Conservation (phyloP, 2,888 invertebrate genomes). For the Drosophila longiperda region DNA sequence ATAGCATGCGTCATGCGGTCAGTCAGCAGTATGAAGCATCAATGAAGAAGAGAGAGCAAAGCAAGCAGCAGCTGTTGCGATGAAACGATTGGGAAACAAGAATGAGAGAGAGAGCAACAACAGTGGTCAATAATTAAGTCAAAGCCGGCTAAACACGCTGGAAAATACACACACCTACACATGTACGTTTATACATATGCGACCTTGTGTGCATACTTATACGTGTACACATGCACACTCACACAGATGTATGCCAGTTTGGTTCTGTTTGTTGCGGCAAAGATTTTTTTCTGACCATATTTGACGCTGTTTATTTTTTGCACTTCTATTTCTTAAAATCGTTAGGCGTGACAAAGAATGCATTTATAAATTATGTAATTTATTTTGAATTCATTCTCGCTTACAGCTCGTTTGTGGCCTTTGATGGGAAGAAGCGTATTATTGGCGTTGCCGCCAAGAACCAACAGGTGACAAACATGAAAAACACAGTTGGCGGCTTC, state of each 20-base stretch:
- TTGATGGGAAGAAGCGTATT: conserved; percentile 95
- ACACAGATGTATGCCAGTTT: conserved; percentile 9
- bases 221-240: conserved; percentile 13
- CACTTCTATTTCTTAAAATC: conserved; percentile 16
- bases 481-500: conserved; percentile 97
- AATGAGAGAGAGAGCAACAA: conserved; percentile 26
- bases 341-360: not conserved
- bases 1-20: conserved; percentile 72
- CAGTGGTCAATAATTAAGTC: conserved; percentile 69
- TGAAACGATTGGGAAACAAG: conserved; percentile 6
- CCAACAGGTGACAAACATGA: conserved; percentile 98
- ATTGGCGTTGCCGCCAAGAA: conserved; percentile 98
- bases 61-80: conserved; percentile 60
- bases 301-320: conserved; percentile 30
- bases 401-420: conserved; percentile 96
- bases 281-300: conserved; percentile 52
- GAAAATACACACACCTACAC: conserved; percentile 20
- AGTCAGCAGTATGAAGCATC: conserved; percentile 53
- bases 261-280: conserved; percentile 37
- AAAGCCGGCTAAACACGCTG: conserved; percentile 68
- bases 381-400: not conserved
- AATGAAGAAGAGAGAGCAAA: conserved; percentile 36
- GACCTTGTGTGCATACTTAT: conserved; percentile 20
- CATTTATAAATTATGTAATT: not conserved
- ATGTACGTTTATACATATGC: conserved; percentile 20